Conservation (phyloP, 2,113 vertebrate genomes). For the Phaethon lepturus region DNA sequence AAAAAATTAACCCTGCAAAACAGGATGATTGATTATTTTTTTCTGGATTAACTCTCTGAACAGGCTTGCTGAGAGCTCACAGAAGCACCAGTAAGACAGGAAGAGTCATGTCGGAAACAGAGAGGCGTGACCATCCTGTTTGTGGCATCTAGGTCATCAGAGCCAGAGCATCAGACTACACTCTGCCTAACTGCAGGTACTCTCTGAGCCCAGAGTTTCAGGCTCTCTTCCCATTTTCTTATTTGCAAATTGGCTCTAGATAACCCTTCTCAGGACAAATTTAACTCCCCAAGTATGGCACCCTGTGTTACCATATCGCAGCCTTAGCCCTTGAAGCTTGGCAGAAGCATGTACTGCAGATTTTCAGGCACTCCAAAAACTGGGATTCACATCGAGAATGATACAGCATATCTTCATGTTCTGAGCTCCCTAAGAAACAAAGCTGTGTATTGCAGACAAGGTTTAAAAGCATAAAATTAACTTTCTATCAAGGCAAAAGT, state of each 20-base stretch:
- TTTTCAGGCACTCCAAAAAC: neutral
- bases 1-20: neutral
- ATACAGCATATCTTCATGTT: neutral
- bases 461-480: neutral
- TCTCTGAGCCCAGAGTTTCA: neutral
- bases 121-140: neutral
- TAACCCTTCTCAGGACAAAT: neutral
- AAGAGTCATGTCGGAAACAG: neutral
- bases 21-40: neutral
- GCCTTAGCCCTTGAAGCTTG: neutral
- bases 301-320: neutral
- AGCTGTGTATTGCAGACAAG: neutral
- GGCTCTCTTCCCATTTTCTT: neutral
- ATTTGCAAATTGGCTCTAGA: neutral
- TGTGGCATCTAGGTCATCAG: neutral
- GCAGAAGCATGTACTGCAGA: neutral
- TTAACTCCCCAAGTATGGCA: neutral
- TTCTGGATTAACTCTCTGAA: neutral
- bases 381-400: neutral
- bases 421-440: neutral
- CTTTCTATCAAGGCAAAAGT: neutral
- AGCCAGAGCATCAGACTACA: neutral
- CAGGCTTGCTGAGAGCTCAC: neutral
- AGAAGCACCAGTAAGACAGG: neutral
- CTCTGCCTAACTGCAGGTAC: neutral